Evolutionary conservation across 1,140 invertebrate species (phyloP), one percentile per base, ranked within the genome.

Genomic region (Lasaia peninsularis): DNA sequence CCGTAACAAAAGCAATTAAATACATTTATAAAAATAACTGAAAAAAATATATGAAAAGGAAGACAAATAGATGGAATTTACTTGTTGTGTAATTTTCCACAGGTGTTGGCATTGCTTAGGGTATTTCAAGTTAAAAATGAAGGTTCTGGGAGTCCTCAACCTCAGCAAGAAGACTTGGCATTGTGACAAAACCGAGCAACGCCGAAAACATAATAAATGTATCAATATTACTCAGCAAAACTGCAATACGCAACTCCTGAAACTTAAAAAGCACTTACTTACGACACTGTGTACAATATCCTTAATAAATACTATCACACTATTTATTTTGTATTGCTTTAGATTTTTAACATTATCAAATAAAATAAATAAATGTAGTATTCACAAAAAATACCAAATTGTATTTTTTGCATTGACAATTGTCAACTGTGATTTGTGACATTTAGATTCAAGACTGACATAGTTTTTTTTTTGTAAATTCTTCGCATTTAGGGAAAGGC

Each of bases 181-280:
- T 40, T 40, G 53, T 55, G 53, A 44, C 53, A 55, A 55, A 37
- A 55, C 24, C 37, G 37, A 55, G 40, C 53, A 55, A 56, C 37
- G 53, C 53, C 53, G 40, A 56, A 48, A 56, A 56, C 53, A 56
- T 48, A 52, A 11, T 35, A 10, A 28, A 40, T 33, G 37, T 40
- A 56, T 10, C 53, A 48, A 56, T 31, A 56, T 56, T 56, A 56
- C 53, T 56, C 53, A 56, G 53, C 53, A 56, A 56, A 56, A 48
- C 53, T 40, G 35, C 21, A 48, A 48, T 24, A 48, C 44, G 20
- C 44, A 48, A 48, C 20, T 48, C 20, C 11, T 20, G 21, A 48
- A 48, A 24, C 21, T 21, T 20, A 48, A 9, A 11, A 11, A 11
- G 16, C 40, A 44, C 40, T 44, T 44, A 44, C 40, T 44, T 44